Evolutionary conservation across 2,113 vertebrate species (phyloP).

Genomic region (Phylloscopus whistleri): DNA sequence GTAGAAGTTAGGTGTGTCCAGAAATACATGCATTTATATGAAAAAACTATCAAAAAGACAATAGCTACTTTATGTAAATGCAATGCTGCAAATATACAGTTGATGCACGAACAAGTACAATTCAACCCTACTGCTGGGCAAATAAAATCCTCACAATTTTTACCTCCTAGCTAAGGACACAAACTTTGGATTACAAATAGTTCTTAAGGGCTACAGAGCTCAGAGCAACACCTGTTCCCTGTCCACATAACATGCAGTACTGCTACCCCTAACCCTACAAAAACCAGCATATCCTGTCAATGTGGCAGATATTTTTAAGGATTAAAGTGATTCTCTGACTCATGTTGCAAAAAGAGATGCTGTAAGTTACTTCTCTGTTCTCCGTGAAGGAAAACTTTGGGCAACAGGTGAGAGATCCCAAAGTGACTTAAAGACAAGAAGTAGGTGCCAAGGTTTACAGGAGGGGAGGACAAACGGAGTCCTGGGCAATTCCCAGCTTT

Average conservation of each 20-base stretch:
- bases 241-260: background rate
- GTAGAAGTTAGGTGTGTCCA: background rate
- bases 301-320: background rate
- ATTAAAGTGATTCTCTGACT: background rate
- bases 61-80: background rate
- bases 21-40: background rate
- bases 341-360: accelerated
- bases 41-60: background rate
- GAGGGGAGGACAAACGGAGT: background rate
- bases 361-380: background rate
- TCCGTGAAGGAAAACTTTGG: background rate
- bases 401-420: background rate
- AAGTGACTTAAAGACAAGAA: background rate
- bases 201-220: background rate
- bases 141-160: background rate
- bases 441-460: background rate
- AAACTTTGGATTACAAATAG: background rate
- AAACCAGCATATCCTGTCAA: accelerated
- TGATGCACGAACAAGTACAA: background rate
- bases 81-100: background rate
- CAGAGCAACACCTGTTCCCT: background rate
- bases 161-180: background rate
- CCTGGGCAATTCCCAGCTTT: background rate
- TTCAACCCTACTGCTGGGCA: background rate
- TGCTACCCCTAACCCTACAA: background rate